These are phyloP conservation scores for Polydesmus complanatus DNA, from an alignment of 2,888 invertebrate species.

Conservation along the genomic window DNA sequence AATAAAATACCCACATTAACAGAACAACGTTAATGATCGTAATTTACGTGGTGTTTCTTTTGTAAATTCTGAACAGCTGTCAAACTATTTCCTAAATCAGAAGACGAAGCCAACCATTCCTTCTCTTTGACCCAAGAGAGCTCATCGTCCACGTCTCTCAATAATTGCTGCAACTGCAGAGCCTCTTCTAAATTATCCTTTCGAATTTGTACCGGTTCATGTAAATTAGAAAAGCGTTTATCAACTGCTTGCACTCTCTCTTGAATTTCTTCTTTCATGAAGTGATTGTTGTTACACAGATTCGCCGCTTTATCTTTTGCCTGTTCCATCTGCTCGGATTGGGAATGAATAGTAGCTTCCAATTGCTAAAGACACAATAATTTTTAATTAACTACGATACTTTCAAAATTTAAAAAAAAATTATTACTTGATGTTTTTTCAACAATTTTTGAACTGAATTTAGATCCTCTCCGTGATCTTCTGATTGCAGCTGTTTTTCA, in stretches of 20 bases:
- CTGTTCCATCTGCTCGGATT: slow-evolving; percentile 57
- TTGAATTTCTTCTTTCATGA: slow-evolving; percentile 74
- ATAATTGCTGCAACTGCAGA: slow-evolving; percentile 70
- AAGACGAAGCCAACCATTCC: slow-evolving; percentile 52
- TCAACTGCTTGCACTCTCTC: slow-evolving; percentile 52
- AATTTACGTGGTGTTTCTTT: slow-evolving; percentile 67
- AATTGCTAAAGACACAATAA: slow-evolving; percentile 38
- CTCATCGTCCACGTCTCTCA: slow-evolving; percentile 84
- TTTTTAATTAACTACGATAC: background rate
- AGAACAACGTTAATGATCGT: background rate
- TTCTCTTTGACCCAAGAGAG: slow-evolving; percentile 75
- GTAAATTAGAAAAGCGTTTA: slow-evolving; percentile 59
- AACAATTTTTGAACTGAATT: slow-evolving; percentile 65
- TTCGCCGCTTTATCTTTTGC: slow-evolving; percentile 59
- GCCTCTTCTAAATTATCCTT: slow-evolving; percentile 87
- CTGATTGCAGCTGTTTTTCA: slow-evolving; percentile 57
- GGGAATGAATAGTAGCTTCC: slow-evolving; percentile 73
- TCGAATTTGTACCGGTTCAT: slow-evolving; percentile 79
- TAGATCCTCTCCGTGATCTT: slow-evolving; percentile 75
- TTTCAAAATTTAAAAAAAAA: background rate
- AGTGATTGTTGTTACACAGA: slow-evolving; percentile 67
- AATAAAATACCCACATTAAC: background rate
- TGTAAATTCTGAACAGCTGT: slow-evolving; percentile 72
- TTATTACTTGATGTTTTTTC: slow-evolving; percentile 38
- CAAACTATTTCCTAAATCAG: slow-evolving; percentile 49